Conservation (phyloP, 1,140 invertebrate genomes). For the Anagrus nilaparvatae region DNA sequence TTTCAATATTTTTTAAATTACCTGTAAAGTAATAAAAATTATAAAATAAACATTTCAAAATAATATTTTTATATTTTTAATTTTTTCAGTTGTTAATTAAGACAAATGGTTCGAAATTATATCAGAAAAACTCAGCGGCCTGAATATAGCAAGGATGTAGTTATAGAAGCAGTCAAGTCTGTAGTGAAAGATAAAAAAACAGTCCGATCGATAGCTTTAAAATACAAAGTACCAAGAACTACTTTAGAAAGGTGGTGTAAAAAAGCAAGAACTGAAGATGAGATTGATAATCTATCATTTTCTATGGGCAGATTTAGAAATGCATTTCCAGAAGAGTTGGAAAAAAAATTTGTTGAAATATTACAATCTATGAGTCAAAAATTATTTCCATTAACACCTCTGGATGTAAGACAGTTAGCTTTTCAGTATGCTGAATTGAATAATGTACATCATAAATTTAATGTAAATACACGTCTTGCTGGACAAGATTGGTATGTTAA, state of each 20-base stretch:
- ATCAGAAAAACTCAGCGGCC: not conserved
- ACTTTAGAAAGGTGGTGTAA: not conserved
- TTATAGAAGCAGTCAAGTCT: not conserved
- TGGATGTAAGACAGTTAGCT: not conserved
- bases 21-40: no score
- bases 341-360: not conserved
- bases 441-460: not conserved
- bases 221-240: not conserved
- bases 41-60: no score
- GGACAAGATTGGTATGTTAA: no score
- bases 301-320: not conserved
- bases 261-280: not conserved
- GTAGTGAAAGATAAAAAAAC: not conserved
- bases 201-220: not conserved
- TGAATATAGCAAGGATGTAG: not conserved
- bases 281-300: not conserved
- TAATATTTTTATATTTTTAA: no score
- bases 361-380: not conserved
- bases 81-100: no score
- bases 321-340: not conserved
- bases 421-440: slow-evolving; percentile 3
- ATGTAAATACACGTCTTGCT: no score
- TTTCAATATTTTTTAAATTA: no score
- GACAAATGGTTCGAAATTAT: not conserved
- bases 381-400: not conserved